Percentiles rank a stretch among this genome's conserved stretches.
These are phyloP conservation scores for Norana najaformis DNA, from an alignment of 2,888 invertebrate species.

Conservation along the genomic window DNA sequence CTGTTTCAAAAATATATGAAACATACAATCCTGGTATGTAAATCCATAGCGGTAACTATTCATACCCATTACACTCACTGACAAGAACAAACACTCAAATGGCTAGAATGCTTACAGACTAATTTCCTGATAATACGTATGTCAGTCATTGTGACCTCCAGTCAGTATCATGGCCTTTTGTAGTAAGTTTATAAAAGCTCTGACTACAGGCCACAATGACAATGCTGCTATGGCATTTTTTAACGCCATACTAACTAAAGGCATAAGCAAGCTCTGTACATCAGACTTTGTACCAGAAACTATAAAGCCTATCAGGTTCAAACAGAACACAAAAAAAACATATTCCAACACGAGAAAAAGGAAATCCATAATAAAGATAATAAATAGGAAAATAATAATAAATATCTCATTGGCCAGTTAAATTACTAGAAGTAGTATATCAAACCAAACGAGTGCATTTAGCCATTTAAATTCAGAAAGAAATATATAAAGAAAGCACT, in stretches of 20 bases:
- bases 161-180: not conserved
- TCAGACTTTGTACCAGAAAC: not conserved
- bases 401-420: not conserved
- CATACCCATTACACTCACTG: not conserved
- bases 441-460: no score
- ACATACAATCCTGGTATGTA: conserved; percentile 13
- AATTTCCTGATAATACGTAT: not conserved
- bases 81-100: not conserved
- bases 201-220: not conserved
- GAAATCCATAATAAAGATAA: not conserved
- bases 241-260: not conserved
- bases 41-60: not conserved
- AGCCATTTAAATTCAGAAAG: not conserved
- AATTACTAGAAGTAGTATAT: not conserved
- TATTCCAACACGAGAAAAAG: not conserved
- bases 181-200: not conserved
- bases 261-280: not conserved
- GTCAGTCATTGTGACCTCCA: not conserved
- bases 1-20: not conserved
- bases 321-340: not conserved
- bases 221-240: not conserved
- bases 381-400: not conserved
- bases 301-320: not conserved
- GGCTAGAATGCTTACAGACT: not conserved
- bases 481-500: not conserved